Percentiles rank a stretch among this genome's conserved stretches.
phyloP scores from a whole-genome alignment of 2,797 vertebrate genomes.

The Eptatretus atami region DNA sequence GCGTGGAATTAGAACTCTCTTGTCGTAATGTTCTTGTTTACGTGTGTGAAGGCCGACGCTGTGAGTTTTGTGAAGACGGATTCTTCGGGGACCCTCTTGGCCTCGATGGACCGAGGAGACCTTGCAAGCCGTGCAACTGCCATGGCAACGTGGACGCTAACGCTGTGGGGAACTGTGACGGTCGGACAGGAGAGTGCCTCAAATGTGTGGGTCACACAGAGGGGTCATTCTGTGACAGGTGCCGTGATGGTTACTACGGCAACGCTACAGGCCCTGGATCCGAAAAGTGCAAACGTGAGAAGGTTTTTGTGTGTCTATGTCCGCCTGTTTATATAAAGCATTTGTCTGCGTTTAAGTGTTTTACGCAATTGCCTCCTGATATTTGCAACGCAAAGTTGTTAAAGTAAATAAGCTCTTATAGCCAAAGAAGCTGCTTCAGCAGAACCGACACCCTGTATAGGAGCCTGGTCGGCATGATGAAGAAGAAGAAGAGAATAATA shows the following conservation, averaged over 20 bases:
- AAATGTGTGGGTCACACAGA: conserved; percentile 70
- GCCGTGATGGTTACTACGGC: conserved; percentile 48
- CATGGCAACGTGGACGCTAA: conserved; percentile 75
- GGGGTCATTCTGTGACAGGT: conserved; percentile 66
- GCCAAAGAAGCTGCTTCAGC: too few species aligned
- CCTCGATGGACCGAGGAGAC: conserved; percentile 17
- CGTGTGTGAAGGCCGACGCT: conserved; percentile 33
- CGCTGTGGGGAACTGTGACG: conserved; percentile 62
- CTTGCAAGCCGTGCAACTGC: conserved; percentile 54
- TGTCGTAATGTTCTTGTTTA: too few species aligned
- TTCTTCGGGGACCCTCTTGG: conserved; percentile 68
- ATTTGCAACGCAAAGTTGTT: too few species aligned
- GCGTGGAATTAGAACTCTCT: too few species aligned
- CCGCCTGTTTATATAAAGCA: not conserved
- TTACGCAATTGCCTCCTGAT: too few species aligned
- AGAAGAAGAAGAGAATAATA: too few species aligned
- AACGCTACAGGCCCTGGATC: conserved; percentile 27
- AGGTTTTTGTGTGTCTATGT: not conserved
- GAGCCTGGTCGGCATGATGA: too few species aligned
- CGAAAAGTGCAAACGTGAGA: conserved; percentile 53
- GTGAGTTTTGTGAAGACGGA: conserved; percentile 70
- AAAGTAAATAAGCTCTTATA: too few species aligned
- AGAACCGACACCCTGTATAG: too few species aligned
- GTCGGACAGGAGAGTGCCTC: conserved; percentile 43
- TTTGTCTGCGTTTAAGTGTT: too few species aligned